phyloP scores from a whole-genome alignment of 2,888 invertebrate species.

The Agonum fuliginosum region DNA sequence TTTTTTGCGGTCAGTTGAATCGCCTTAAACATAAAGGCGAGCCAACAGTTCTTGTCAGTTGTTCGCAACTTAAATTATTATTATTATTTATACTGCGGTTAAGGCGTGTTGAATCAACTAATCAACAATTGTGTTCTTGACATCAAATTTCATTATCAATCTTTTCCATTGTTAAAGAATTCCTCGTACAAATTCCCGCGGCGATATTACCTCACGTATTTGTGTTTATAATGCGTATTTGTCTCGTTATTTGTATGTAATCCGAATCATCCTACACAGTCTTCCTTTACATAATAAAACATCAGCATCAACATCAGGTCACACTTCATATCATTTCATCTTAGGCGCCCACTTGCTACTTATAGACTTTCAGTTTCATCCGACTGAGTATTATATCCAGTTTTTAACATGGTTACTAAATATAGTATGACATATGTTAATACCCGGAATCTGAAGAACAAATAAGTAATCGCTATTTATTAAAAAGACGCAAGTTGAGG shows the following conservation, averaged over 20 bases:
- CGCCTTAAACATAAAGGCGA: too few relatives aligned
- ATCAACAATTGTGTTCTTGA: too few relatives aligned
- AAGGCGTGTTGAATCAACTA: too few relatives aligned
- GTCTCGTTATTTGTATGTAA: too few relatives aligned
- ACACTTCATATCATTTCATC: conserved; percentile 15
- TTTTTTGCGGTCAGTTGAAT: too few relatives aligned
- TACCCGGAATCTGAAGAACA: background rate
- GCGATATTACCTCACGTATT: background rate
- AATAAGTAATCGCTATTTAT: too few relatives aligned
- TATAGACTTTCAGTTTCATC: conserved; percentile 19
- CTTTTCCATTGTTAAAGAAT: conserved; percentile 5
- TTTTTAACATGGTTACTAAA: conserved; percentile 28
- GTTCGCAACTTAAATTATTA: too few relatives aligned
- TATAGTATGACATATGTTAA: conserved; percentile 33
- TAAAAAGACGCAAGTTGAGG: too few relatives aligned
- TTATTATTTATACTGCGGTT: too few relatives aligned
- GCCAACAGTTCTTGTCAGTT: too few relatives aligned
- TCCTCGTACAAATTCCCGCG: background rate
- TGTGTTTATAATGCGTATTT: background rate
- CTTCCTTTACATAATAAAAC: conserved; percentile 18
- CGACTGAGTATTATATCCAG: conserved; percentile 1
- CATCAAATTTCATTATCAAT: too few relatives aligned
- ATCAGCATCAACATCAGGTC: too few relatives aligned
- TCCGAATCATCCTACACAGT: background rate
- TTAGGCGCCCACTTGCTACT: conserved; percentile 3